phyloP scores from a whole-genome alignment of 23 tunicate genomes.

The Aplidium turbinatum region DNA sequence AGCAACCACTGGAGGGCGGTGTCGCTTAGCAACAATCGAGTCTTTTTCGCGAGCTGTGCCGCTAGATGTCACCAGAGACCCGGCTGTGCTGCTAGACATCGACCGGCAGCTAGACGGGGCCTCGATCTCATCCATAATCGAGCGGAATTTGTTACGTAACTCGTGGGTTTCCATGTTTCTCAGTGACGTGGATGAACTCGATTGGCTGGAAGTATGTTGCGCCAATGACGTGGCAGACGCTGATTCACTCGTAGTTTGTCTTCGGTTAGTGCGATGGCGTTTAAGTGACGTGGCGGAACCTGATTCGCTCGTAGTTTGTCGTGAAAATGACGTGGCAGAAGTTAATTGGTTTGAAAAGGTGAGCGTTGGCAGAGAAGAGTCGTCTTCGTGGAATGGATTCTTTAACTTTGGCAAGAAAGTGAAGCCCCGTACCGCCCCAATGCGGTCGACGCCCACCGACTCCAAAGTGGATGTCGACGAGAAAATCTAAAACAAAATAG shows the following conservation, averaged over 20 bases:
- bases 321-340: background rate
- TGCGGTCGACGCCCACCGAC: too few species aligned
- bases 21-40: background rate
- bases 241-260: background rate
- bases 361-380: too few species aligned
- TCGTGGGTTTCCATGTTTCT: too few species aligned
- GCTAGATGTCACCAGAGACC: background rate
- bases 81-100: background rate
- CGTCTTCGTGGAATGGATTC: too few species aligned
- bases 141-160: slow-evolving; percentile 8
- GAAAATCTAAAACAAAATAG: too few species aligned
- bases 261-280: too few species aligned
- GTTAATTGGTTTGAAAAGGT: too few species aligned
- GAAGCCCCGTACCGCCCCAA: too few species aligned
- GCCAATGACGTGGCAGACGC: background rate
- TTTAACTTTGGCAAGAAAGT: too few species aligned
- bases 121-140: slow-evolving; percentile 9
- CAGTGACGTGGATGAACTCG: slow-evolving; percentile 6
- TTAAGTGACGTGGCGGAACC: too few species aligned
- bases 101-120: background rate
- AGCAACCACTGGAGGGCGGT: background rate
- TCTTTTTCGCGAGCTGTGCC: too few species aligned
- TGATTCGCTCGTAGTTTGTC: background rate
- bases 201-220: background rate
- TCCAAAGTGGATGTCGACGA: too few species aligned